Base-by-base conservation (phyloP, 1,140 invertebrate genomes). In the Drosophila arizonae region DNA sequence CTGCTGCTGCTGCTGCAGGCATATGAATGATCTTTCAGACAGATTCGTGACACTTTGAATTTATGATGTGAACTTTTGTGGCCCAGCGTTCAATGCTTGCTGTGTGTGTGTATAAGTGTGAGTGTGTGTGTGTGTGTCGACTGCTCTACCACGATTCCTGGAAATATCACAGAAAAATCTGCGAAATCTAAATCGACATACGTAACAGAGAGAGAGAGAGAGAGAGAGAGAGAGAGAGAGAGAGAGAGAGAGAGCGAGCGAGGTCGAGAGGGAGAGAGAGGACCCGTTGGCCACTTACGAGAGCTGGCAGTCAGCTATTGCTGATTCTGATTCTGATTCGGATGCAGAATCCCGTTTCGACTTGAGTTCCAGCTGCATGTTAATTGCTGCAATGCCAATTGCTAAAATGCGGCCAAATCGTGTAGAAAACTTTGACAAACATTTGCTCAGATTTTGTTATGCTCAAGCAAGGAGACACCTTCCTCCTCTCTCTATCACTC, bases 1-100 rank as follows among this genome's bases (percentile, higher is more conserved):
- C 41, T 28, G 56, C 41, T 46, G 64, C 64, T 46, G 46, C 10
- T 63, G 86, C 82, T 82, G 70, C 80, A 67, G 79, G 85, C 79
- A 77, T 74, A 88, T 80, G 80, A 84, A 88, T 89, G 85, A 89
- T 84, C 80, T 88, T 79, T 70, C 67, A 74, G 84, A 88, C 84
- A 88, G 84, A 89, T 84, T 88, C 84, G 84, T 88, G 84, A 88
- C 84, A 88, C 84, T 88, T 88, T 89, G 84, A 88, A 88, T 88
- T 89, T 88, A 88, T 89, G 84, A 88, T 88, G 84, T 88, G 84
- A 88, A 88, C 85, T 88, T 88, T 84, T 84, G 73, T 84, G 61
- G 65, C 68, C 68, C 66, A 65, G 28, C 60, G 43, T 26, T 57
- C 67, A 69, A 62, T 63, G 72, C 41, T 64, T 10, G 50, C 41